phyloP scores from a whole-genome alignment of 2,888 invertebrate genomes.

The Andrena praecox region DNA sequence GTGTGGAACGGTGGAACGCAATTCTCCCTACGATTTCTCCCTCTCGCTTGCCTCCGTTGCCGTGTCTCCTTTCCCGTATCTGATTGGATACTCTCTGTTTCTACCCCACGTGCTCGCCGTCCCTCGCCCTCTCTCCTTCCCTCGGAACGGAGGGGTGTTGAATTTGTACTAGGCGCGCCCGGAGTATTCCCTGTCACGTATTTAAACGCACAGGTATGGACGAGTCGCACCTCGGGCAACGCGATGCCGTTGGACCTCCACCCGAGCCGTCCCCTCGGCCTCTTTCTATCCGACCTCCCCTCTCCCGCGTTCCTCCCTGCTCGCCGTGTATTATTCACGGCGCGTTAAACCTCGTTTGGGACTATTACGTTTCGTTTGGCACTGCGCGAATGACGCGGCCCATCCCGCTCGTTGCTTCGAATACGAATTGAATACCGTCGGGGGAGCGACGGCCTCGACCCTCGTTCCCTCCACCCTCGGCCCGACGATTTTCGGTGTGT shows the following conservation, averaged over 20 bases:
- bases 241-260: slow-evolving; percentile 36
- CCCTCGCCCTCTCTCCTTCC: slow-evolving; percentile 23
- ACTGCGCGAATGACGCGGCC: slow-evolving; percentile 62
- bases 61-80: not conserved
- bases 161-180: slow-evolving; percentile 29
- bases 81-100: slow-evolving; percentile 46
- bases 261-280: slow-evolving; percentile 29
- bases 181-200: slow-evolving; percentile 49
- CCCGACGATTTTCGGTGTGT: slow-evolving; percentile 40
- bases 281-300: slow-evolving; percentile 18
- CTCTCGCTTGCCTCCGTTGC: slow-evolving; percentile 21
- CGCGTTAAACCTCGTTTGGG: slow-evolving; percentile 81
- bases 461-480: not conserved
- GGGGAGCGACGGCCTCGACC: slow-evolving; percentile 1
- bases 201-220: slow-evolving; percentile 62
- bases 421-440: slow-evolving; percentile 65
- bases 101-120: slow-evolving; percentile 1
- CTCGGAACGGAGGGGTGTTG: slow-evolving; percentile 11
- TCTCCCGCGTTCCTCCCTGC: slow-evolving; percentile 13
- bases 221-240: slow-evolving; percentile 61
- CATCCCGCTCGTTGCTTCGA: slow-evolving; percentile 59
- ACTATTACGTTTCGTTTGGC: slow-evolving; percentile 80
- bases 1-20: slow-evolving; percentile 72
- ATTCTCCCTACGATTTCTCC: slow-evolving; percentile 52
- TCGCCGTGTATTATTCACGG: slow-evolving; percentile 77